A percentile compares a stretch with the other conserved stretches of the same genome.
phyloP scores from a whole-genome alignment of 2,888 invertebrate genomes.

The Pristionchus mayeri region DNA sequence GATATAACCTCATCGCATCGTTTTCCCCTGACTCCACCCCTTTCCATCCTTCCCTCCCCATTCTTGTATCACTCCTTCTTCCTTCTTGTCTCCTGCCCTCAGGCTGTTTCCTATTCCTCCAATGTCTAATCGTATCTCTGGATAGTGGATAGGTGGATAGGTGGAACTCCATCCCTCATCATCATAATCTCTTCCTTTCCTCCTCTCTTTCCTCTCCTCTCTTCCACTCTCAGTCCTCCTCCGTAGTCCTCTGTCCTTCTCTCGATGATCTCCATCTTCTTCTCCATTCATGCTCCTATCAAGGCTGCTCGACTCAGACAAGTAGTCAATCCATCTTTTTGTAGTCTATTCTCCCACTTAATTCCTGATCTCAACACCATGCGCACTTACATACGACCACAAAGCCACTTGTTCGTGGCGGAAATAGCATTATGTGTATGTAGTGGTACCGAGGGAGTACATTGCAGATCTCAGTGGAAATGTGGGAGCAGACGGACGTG shows the following conservation, averaged over 20 bases:
- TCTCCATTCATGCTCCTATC: constrained; percentile 5
- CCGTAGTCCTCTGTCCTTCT: background rate
- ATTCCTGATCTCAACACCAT: background rate
- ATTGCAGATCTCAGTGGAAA: too few relatives aligned
- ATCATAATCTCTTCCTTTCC: background rate
- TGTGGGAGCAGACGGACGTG: background rate
- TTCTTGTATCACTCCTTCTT: constrained; percentile 18
- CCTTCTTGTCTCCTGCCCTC: background rate
- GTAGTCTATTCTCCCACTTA: background rate
- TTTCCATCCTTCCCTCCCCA: background rate
- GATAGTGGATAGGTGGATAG: background rate
- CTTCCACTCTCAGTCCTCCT: background rate
- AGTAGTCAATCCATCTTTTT: background rate
- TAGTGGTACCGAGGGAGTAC: too few relatives aligned
- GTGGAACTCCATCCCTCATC: background rate
- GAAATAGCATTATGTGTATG: too few relatives aligned
- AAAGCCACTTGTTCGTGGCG: too few relatives aligned
- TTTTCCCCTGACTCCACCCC: background rate
- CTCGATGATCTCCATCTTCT: constrained; percentile 12
- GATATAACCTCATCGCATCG: background rate
- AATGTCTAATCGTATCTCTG: background rate
- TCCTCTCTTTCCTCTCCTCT: background rate
- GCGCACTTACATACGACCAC: too few relatives aligned
- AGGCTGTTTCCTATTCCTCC: background rate
- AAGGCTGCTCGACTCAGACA: background rate